Base-by-base conservation (phyloP, 2,888 invertebrate genomes). In the Meliscaeva auricollis region DNA sequence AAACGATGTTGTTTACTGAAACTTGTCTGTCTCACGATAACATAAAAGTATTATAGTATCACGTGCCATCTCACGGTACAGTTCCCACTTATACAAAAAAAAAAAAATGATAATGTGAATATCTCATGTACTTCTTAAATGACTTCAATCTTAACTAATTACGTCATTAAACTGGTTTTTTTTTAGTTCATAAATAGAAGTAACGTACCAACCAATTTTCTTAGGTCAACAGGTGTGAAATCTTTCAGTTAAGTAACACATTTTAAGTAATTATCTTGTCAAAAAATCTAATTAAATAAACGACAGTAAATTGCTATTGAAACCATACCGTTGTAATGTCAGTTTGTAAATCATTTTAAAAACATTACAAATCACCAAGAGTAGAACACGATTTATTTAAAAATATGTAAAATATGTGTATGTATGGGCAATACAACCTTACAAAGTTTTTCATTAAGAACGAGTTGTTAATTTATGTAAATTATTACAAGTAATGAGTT, bases 191-290 rank as follows among this genome's bases (percentile, higher is more conserved):
- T 41, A 41, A 13, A 41, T 4, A 1, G 4, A 4, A 13, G 0
- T 30, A 41, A 13, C 13, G 2, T 41, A 9, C 52, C 26, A 52
- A 38, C 38, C 22, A 60, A 60, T 41, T 41, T 60, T 60, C 60
- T 60, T 41, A 26, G 22, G 60, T 41, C 41, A 60, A 60, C 60
- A 60, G 60, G 73, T 78, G 73, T 73, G 26, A 73, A 62, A 56
- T 73, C 17, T 56, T 38, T 60, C 35, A 32, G 54, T 52, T 30
- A 44, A 56, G 72, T 48, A 66, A 32, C 73, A 20, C 30, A 46
- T 79, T 73, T 73, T 54, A 30, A 73, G 48, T 50, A 73, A 73
- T 72, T 73, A 54, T 32, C 46, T 69, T 80, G 80, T 69, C 48
- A 56, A 75, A 74, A 73, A 73, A 46, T 35, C 44, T 62, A 38